Percentiles rank a stretch among this genome's conserved stretches.
phyloP scores from a whole-genome alignment of 53 echinoderm and acorn worm species.

The Holothuria leucospilota region DNA sequence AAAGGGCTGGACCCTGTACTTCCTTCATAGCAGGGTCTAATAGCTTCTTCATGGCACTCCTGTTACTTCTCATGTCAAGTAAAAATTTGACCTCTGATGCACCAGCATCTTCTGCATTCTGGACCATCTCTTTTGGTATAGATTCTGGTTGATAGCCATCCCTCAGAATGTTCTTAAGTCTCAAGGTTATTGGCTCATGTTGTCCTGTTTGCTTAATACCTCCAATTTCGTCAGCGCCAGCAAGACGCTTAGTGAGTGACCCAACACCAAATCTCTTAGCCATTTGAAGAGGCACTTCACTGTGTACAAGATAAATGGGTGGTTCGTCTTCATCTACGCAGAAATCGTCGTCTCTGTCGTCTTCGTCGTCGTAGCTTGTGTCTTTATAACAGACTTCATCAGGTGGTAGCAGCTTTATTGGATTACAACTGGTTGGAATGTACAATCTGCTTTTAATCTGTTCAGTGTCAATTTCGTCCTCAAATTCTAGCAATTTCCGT shows the following conservation, averaged over 20 bases:
- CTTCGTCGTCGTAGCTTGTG: not conserved
- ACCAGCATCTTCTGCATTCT: slow-evolving; percentile 98
- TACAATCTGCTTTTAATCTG: not conserved
- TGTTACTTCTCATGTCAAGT: slow-evolving; percentile 78
- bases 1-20: slow-evolving; percentile 88
- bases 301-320: slow-evolving; percentile 43
- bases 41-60: slow-evolving; percentile 37
- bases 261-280: slow-evolving; percentile 31
- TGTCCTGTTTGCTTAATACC: slow-evolving; percentile 64
- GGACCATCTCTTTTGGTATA: slow-evolving; percentile 85
- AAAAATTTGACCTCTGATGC: slow-evolving; percentile 87
- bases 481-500: slow-evolving; percentile 1
- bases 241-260: slow-evolving; percentile 50
- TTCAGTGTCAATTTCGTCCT: not conserved
- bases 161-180: slow-evolving; percentile 59
- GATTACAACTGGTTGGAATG: slow-evolving; percentile 36
- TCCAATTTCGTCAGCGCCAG: slow-evolving; percentile 41
- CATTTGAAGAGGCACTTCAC: slow-evolving; percentile 23
- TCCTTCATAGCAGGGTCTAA: slow-evolving; percentile 70
- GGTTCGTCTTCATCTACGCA: slow-evolving; percentile 38
- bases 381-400: slow-evolving; percentile 45
- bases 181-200: slow-evolving; percentile 52
- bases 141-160: slow-evolving; percentile 50
- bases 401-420: slow-evolving; percentile 1
- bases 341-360: not conserved